Evolutionary conservation across 2,888 invertebrate genomes (phyloP).

Genomic region (Osmoderma eremita): DNA sequence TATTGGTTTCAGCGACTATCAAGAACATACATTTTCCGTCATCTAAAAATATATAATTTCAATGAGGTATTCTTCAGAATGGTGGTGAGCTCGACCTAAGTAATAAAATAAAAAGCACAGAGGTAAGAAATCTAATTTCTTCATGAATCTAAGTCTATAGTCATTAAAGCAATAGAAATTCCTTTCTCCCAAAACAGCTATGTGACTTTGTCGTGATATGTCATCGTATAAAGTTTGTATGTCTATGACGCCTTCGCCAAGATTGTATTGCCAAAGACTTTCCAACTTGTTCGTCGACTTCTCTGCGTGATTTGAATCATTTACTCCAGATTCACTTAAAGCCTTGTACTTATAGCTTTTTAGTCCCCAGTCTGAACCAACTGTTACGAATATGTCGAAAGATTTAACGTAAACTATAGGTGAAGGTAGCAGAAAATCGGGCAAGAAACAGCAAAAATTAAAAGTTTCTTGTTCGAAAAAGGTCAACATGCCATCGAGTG

Average conservation of each 20-base stretch:
- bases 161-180: slow-evolving; percentile 84
- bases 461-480: slow-evolving; percentile 95
- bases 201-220: slow-evolving; percentile 73
- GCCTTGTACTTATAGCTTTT: slow-evolving; percentile 89
- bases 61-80: neutral
- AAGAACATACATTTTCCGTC: slow-evolving; percentile 77
- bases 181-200: slow-evolving; percentile 85
- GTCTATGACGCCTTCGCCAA: slow-evolving; percentile 72
- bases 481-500: slow-evolving; percentile 86
- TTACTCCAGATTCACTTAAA: slow-evolving; percentile 76
- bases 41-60: slow-evolving; percentile 58
- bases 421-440: slow-evolving; percentile 83
- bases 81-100: slow-evolving; percentile 67
- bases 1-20: slow-evolving; percentile 83
- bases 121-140: slow-evolving; percentile 86
- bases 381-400: slow-evolving; percentile 87
- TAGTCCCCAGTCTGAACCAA: slow-evolving; percentile 82
- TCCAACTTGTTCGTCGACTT: slow-evolving; percentile 70
- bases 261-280: slow-evolving; percentile 83
- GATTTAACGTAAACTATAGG: slow-evolving; percentile 83
- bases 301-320: slow-evolving; percentile 66
- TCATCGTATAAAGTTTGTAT: slow-evolving; percentile 60
- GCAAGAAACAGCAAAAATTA: slow-evolving; percentile 82
- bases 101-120: slow-evolving; percentile 79
- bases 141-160: slow-evolving; percentile 83